phyloP scores from a whole-genome alignment of 2,888 invertebrate species.

The Cantharis rufa region DNA sequence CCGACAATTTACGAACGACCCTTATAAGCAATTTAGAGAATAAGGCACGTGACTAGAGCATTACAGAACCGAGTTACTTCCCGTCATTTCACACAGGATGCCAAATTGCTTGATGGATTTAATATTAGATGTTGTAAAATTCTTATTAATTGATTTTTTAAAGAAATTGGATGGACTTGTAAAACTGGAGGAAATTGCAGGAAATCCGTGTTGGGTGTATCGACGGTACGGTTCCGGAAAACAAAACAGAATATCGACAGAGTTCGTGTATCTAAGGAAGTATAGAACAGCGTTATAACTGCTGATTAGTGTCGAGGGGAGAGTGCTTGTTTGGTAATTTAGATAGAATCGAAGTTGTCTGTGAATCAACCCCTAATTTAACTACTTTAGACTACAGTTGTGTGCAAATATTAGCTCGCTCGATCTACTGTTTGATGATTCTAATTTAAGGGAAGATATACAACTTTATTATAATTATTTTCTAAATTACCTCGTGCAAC shows the following conservation, averaged over 20 bases:
- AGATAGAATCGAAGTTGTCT: constrained; percentile 51
- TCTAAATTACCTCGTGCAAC: neutral
- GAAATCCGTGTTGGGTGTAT: constrained; percentile 26
- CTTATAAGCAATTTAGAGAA: constrained; percentile 49
- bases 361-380: constrained; percentile 47
- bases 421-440: constrained; percentile 23
- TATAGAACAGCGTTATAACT: constrained; percentile 31
- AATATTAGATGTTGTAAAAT: constrained; percentile 35
- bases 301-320: constrained; percentile 44
- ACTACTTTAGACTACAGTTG: constrained; percentile 34
- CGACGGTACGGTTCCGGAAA: constrained; percentile 6
- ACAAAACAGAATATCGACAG: constrained; percentile 24
- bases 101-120: constrained; percentile 50
- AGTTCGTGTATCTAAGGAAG: constrained; percentile 28
- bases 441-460: constrained; percentile 3
- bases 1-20: constrained; percentile 48
- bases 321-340: constrained; percentile 48
- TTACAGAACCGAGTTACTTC: constrained; percentile 42
- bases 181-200: constrained; percentile 13
- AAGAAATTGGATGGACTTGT: neutral
- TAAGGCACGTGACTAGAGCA: constrained; percentile 49
- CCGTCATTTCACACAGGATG: constrained; percentile 50
- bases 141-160: constrained; percentile 3
- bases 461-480: neutral
- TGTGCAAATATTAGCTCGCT: constrained; percentile 29